phyloP scores from a whole-genome alignment of 1,140 invertebrate species.

The Sinonovacula constricta region DNA sequence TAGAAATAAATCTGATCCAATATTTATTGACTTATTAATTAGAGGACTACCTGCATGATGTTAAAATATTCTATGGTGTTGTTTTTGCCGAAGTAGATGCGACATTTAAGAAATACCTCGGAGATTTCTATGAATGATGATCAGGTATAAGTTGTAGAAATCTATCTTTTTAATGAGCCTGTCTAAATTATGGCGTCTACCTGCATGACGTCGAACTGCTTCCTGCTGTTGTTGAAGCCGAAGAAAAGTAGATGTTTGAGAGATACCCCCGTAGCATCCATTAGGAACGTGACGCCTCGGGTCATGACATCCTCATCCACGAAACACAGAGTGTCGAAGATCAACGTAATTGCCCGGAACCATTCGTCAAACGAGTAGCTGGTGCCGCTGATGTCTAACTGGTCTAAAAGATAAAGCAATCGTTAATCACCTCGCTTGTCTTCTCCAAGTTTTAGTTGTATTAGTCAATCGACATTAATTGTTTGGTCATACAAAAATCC shows the following conservation, averaged over 20 bases:
- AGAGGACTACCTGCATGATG: no score
- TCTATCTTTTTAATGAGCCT: neutral
- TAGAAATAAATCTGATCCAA: no score
- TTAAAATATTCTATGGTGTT: no score
- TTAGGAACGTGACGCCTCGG: conserved; percentile 33
- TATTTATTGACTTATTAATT: no score
- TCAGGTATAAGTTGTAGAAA: no score
- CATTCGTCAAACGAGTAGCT: conserved; percentile 31
- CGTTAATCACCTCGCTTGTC: no score
- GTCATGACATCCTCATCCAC: conserved; percentile 17
- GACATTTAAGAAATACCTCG: no score
- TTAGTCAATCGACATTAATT: no score
- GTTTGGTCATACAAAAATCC: no score
- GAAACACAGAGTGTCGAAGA: conserved; percentile 32
- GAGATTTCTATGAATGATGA: no score
- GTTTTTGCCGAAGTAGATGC: no score
- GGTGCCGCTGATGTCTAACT: conserved; percentile 20
- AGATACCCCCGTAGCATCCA: conserved; percentile 33
- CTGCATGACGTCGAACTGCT: conserved; percentile 42
- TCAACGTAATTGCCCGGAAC: conserved; percentile 32
- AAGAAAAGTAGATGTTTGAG: conserved; percentile 43
- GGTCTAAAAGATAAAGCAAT: conserved; percentile 16
- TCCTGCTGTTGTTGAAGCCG: conserved; percentile 31
- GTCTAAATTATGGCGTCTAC: conserved; percentile 3
- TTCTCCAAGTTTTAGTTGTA: no score